Conservation (phyloP, 2,113 vertebrate species). For the Bubo bubo region DNA sequence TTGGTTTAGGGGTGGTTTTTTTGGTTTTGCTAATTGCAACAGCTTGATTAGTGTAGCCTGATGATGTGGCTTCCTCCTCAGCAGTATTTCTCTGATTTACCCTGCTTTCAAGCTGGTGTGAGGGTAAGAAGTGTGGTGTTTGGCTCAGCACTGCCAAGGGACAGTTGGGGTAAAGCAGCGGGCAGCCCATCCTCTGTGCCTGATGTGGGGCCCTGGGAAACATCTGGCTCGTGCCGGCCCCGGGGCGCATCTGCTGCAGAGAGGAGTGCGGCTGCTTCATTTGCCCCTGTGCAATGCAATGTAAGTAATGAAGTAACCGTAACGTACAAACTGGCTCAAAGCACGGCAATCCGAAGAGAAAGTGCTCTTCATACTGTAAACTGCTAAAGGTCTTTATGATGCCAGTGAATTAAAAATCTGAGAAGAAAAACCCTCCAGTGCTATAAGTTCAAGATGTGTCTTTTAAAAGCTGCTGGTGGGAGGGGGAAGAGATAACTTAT, state of each 20-base stretch:
- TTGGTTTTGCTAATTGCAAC: not conserved
- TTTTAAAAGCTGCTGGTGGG: conserved; percentile 18
- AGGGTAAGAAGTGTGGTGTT: not conserved
- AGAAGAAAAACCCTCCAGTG: conserved; percentile 28
- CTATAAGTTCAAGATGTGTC: conserved; percentile 8
- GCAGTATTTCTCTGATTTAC: not conserved
- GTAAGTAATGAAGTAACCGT: not conserved
- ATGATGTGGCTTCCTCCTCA: not conserved
- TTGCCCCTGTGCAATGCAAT: conserved; percentile 12
- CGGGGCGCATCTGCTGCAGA: not conserved
- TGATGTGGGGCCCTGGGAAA: not conserved
- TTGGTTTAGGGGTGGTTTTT: not conserved
- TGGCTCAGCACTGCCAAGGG: not conserved
- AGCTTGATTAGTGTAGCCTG: not conserved
- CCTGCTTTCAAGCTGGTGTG: not conserved
- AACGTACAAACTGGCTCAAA: not conserved
- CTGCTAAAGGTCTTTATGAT: conserved; percentile 44
- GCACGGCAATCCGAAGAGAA: not conserved
- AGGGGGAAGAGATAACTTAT: conserved; percentile 19
- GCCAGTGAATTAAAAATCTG: conserved; percentile 46
- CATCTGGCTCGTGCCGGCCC: not conserved
- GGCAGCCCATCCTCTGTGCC: not conserved
- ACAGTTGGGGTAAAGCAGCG: not conserved
- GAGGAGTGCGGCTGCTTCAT: not conserved
- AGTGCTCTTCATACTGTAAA: conserved; percentile 40